Evolutionary conservation across 2,888 invertebrate species (phyloP), one percentile per base, ranked within the genome.

Genomic region (Aethes cnicana): DNA sequence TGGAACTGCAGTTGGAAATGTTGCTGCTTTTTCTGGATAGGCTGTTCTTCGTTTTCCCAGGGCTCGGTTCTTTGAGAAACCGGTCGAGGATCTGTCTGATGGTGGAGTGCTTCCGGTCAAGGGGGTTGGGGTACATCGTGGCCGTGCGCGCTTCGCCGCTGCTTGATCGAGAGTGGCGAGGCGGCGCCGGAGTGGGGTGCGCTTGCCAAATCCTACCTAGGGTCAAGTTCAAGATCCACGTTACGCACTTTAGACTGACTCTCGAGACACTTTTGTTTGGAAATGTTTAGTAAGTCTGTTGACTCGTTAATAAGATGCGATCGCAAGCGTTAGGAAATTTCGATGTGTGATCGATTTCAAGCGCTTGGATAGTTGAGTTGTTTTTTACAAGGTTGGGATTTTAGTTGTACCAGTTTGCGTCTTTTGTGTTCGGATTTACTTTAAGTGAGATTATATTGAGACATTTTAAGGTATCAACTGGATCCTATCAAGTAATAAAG

Each of bases 41-140:
- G 0, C 59, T 73, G 64, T 73, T 72, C 58, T 73, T 77, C n/a
- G 60, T 62, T 37, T 61, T 62, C 57, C 59, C 63, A 14, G 62
- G 59, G 55, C 62, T 74, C n/a, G 68, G 57, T 26, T 89, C 87
- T 47, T 89, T 91, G 61, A 93, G 78, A 52, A 93, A 74, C 50
- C 91, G 89, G 66, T 93, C 93, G 62, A 93, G 75, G 63, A 93
- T 90, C 75, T 93, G 93, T 54, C 93, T 90, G 64, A 93, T 93
- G 33, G 92, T 92, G 54, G 92, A 93, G 77, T 93, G 93, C 70
- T 93, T 93, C 71, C 93, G 90, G 64, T 93, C 92, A 74, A 93
- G 92, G 61, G 93, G 93, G 72, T 93, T 93, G 14, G 93, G 93
- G 77, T 91, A 93, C 93, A 93, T 93, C 61, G 72, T 81, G 37